Base-by-base conservation (phyloP, 2,888 invertebrate genomes). In the Parelbella ahira region DNA sequence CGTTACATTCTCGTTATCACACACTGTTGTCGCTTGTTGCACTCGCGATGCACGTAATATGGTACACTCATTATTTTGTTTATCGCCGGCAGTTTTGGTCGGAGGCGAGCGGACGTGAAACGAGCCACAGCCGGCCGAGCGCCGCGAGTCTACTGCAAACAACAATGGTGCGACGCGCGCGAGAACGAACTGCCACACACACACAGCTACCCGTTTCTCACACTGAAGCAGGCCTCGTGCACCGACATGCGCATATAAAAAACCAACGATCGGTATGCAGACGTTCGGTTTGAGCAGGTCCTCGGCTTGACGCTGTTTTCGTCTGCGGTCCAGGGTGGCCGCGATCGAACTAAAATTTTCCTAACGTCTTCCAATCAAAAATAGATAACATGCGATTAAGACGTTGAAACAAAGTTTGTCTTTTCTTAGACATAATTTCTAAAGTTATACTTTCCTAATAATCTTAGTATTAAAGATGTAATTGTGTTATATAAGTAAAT, bases 201-300 rank as follows among this genome's bases (percentile, higher is more conserved):
- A 75, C 76, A 43, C 43, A 44, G 48, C 37, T 24, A 37, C 51
- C 54, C 65, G 63, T n/a, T n/a, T n/a, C 80, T 59, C 78, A 67
- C 76, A 73, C 77, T 65, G 50, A 44, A 47, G 50, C 44, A 36
- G 45, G 12, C 46, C 48, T 54, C 69, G 77, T 78, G 78, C 76
- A 79, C 75, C 65, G 68, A 75, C 70, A 61, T 63, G 65, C 72
- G 70, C 69, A 72, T 82, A 82, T 81, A 87, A 87, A 87, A 87
- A 87, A 84, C 38, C 74, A 75, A 74, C 82, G 84, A 87, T 87
- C 83, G 87, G 87, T 87, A 87, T 87, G 87, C 86, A 86, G 87
- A 86, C 87, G 83, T 83, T 86, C 75, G 81, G 82, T 84, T 81
- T 75, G 80, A 81, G 83, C 84, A 86, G 86, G 84, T 86, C 86